phyloP scores from a whole-genome alignment of 2,888 invertebrate genomes.

The Plutella xylostella region DNA sequence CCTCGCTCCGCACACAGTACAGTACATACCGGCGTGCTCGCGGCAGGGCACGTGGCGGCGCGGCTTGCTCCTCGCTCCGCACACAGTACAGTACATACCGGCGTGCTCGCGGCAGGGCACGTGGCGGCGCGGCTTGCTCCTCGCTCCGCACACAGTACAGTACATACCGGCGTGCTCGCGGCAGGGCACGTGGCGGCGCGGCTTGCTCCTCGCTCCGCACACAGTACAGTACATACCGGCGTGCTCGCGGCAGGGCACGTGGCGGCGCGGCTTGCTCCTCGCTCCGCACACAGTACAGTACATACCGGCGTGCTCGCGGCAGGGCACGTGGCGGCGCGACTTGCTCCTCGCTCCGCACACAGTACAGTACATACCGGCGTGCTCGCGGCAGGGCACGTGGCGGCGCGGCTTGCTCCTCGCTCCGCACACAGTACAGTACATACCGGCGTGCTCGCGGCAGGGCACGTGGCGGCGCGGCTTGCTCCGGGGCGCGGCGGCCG shows the following conservation, averaged over 20 bases:
- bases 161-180: neutral
- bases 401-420: constrained; percentile 15
- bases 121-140: neutral
- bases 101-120: neutral
- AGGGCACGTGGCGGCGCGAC: constrained; percentile 24
- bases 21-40: too few species aligned
- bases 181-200: neutral
- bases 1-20: too few species aligned
- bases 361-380: neutral
- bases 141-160: neutral
- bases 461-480: constrained; percentile 24
- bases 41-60: too few species aligned
- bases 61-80: too few species aligned
- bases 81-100: neutral
- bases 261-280: neutral
- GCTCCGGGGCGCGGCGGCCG: constrained; percentile 23
- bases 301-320: constrained; percentile 17
- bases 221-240: neutral
- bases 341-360: neutral
- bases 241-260: neutral
- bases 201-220: neutral
- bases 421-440: constrained; percentile 19
- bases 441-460: constrained; percentile 25
- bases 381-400: neutral
- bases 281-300: neutral